Evolutionary conservation across 2,888 invertebrate genomes (phyloP), one percentile per base, ranked within the genome.

Genomic region (Eulithis testata): DNA sequence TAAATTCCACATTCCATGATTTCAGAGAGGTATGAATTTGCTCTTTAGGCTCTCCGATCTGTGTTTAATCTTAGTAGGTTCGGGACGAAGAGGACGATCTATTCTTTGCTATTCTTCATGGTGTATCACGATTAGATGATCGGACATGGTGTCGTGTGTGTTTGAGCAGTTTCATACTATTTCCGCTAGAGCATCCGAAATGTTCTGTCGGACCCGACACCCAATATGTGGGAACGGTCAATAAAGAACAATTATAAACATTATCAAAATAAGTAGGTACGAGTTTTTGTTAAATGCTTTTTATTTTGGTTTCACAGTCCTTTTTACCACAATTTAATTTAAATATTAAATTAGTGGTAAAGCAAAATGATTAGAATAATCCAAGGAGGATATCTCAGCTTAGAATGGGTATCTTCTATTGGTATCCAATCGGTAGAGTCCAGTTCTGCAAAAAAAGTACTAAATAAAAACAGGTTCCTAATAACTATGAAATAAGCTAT

Each of bases 391-490:
- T 49, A 14, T 9, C 40, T 49, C 4, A 14, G 65, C 74, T 74
- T 79, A 85, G 56, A 68, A 85, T 0, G 84, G 83, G 55, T 83
- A 80, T 62, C 70, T 76, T 45, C 82, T 70, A 8, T 44, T 66
- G 3, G 84, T 85, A 60, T 80, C 71, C 37, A 82, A 60, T 36
- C 83, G 76, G 72, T 73, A 85, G 51, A 76, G 47, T 45, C 83
- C 84, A 63, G 76, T 74, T 74, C 84, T 85, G 80, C 52, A 78
- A 72, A 70, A 70, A 60, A 60, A 60, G 51, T 50, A 64, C 53
- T n/a, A 11, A 11, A 11, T 50, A 7, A 60, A 12, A 36, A 50
- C 3, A 3, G 9, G 21, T 11, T n/a, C 9, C 45, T 14, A 49
- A 51, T 9, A 52, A 47, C 14, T 7, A 49, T 21, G 3, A 5